Evolutionary conservation across 1,140 invertebrate genomes (phyloP).

Genomic region (Zophobas morio): DNA sequence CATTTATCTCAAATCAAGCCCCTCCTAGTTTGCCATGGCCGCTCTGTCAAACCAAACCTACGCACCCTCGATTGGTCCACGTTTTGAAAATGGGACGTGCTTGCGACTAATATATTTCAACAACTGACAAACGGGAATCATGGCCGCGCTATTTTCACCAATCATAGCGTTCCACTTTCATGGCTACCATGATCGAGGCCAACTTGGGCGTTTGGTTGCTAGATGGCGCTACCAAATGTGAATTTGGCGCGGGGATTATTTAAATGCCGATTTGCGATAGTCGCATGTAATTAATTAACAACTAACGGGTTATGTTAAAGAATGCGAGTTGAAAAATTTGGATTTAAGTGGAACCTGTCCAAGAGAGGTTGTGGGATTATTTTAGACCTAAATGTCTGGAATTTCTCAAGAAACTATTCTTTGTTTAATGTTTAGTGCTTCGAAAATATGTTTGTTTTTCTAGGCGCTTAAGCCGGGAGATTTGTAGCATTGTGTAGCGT

Average conservation of each 20-base stretch:
- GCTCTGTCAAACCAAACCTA: constrained; percentile 48
- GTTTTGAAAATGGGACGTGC: constrained; percentile 57
- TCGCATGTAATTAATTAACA: not conserved
- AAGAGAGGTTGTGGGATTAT: too few relatives aligned
- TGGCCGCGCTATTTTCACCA: constrained; percentile 61
- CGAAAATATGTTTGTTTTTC: not conserved
- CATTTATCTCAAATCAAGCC: constrained; percentile 56
- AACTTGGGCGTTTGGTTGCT: constrained; percentile 34
- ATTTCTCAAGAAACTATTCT: not conserved
- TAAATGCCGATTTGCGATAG: not conserved
- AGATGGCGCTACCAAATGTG: constrained; percentile 52
- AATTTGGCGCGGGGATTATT: constrained; percentile 27
- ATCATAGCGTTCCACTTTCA: constrained; percentile 54
- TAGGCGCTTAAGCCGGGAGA: not conserved
- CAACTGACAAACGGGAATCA: constrained; percentile 57
- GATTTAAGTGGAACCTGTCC: too few relatives aligned
- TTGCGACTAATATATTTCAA: constrained; percentile 58
- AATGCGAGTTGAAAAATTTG: too few relatives aligned
- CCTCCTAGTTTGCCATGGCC: constrained; percentile 63
- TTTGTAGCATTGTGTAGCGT: not conserved
- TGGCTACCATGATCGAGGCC: constrained; percentile 47
- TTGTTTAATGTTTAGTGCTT: not conserved
- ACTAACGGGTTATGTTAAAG: not conserved
- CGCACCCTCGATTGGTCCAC: constrained; percentile 58
- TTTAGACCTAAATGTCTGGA: not conserved